Conservation (phyloP, 2,888 invertebrate species). For the Nudaria mundana region DNA sequence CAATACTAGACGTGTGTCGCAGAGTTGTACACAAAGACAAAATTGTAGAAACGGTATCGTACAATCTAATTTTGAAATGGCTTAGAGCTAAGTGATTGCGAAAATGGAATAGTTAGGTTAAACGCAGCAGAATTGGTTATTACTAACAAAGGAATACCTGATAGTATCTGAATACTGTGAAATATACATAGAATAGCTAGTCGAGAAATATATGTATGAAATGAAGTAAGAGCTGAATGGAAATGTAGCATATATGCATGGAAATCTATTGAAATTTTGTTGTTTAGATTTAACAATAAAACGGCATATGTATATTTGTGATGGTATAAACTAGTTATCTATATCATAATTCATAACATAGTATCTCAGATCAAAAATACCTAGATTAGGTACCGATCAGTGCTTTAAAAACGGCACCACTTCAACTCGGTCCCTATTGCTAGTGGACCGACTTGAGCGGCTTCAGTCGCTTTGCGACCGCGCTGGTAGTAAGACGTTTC, state of each 20-base stretch:
- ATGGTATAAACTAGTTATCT: not conserved
- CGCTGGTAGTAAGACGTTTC: no score
- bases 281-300: no score
- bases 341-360: no score
- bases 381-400: no score
- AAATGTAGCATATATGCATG: not conserved
- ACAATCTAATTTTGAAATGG: slow-evolving; percentile 29
- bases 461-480: no score
- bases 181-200: no score
- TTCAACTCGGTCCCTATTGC: no score
- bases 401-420: no score
- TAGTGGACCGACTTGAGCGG: no score
- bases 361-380: no score
- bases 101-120: slow-evolving; percentile 11
- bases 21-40: slow-evolving; percentile 38
- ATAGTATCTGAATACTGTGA: not conserved
- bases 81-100: slow-evolving; percentile 21
- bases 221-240: not conserved
- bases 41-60: slow-evolving; percentile 32
- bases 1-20: slow-evolving; percentile 57
- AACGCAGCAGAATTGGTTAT: slow-evolving; percentile 1
- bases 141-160: not conserved
- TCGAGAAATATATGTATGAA: not conserved
- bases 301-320: no score
- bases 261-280: no score